Evolutionary conservation across 2,888 invertebrate species (phyloP).

Genomic region (Drosophila nr. fundita): DNA sequence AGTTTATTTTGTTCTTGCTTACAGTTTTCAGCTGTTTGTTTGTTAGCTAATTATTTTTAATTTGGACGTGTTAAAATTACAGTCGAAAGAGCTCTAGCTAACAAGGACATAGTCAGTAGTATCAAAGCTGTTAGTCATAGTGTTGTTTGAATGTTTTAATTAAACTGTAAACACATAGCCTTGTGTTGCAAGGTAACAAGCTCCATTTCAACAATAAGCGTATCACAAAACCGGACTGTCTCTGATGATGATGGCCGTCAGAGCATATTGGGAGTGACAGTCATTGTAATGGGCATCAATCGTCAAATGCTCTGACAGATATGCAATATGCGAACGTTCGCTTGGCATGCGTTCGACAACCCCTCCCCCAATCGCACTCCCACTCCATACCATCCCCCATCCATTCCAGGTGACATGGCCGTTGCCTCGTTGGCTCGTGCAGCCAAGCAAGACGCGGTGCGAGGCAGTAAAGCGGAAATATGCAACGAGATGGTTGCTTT

Average conservation of each 20-base stretch:
- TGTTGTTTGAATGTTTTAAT: neutral
- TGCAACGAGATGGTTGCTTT: slow-evolving; percentile 57
- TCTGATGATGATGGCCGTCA: neutral
- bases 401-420: neutral
- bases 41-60: neutral
- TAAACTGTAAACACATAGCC: neutral
- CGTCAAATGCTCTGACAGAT: slow-evolving; percentile 46
- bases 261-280: slow-evolving; percentile 51
- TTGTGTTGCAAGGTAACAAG: neutral
- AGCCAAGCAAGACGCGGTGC: slow-evolving; percentile 54
- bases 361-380: neutral
- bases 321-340: slow-evolving; percentile 26
- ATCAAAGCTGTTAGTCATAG: neutral
- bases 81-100: neutral
- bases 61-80: neutral
- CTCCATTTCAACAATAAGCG: neutral
- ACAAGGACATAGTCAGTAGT: neutral
- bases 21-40: neutral
- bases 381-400: neutral
- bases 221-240: neutral
- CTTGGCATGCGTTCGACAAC: slow-evolving; percentile 41
- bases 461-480: slow-evolving; percentile 73
- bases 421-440: slow-evolving; percentile 30
- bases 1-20: neutral
- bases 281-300: slow-evolving; percentile 40